phyloP scores from a whole-genome alignment of 2,113 vertebrate species.

The Herpailurus yagouaroundi region DNA sequence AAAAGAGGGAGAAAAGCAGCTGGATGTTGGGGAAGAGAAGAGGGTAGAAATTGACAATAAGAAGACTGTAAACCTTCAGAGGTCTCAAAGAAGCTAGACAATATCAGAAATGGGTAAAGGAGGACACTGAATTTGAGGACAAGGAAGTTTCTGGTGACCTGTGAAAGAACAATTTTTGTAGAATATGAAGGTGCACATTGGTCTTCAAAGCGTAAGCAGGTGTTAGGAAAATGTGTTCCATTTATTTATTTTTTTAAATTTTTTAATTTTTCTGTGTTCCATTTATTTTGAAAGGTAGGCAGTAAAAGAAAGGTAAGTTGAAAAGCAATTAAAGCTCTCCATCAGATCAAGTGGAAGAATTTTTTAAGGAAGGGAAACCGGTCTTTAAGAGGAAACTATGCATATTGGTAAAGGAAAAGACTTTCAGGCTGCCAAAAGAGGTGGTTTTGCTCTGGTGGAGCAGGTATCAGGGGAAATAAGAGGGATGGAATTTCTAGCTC shows the following conservation, averaged over 20 bases:
- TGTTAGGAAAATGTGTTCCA: neutral
- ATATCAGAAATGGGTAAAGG: neutral
- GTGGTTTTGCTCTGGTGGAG: too few relatives aligned
- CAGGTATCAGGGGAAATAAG: neutral
- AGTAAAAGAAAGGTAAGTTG: constrained; percentile 14
- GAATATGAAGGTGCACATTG: neutral
- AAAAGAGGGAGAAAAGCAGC: neutral
- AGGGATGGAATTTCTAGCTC: neutral
- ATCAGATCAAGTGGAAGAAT: neutral
- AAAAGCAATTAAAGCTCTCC: neutral
- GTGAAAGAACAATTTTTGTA: neutral
- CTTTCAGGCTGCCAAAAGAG: neutral
- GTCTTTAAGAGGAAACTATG: neutral
- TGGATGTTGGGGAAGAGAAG: neutral
- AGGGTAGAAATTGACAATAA: neutral
- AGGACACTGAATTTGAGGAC: neutral
- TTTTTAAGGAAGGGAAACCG: neutral
- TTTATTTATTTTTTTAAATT: too few relatives aligned
- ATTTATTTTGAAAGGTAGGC: neutral
- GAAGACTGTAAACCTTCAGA: neutral
- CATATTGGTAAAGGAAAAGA: neutral
- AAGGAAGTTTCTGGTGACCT: neutral
- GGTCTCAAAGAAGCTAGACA: neutral
- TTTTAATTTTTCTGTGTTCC: neutral
- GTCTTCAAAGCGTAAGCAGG: neutral